A percentile compares a stretch with the other conserved stretches of the same genome.
These are phyloP conservation scores for Cosmia pyralina DNA, from an alignment of 2,888 invertebrate genomes.

Conservation along the genomic window DNA sequence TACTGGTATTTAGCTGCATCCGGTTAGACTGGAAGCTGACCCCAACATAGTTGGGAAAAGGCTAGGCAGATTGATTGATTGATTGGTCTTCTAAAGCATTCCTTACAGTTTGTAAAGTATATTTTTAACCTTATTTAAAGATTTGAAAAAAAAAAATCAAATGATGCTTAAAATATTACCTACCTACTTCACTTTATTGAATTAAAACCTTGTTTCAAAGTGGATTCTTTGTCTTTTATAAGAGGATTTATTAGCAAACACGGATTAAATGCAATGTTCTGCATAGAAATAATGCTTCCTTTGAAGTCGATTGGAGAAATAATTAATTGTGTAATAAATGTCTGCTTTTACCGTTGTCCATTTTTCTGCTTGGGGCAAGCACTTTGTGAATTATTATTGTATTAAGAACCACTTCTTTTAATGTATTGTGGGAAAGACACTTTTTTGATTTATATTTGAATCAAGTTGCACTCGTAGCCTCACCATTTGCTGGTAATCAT, in stretches of 20 bases:
- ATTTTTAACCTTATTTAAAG: no score
- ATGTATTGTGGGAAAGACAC: no score
- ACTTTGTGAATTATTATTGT: not conserved
- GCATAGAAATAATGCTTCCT: constrained; percentile 4
- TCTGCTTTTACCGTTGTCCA: not conserved
- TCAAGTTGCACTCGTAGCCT: not conserved
- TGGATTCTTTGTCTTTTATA: not conserved
- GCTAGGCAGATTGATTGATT: no score
- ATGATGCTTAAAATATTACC: no score
- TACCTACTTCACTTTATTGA: not conserved
- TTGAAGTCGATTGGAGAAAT: not conserved
- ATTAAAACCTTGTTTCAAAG: not conserved
- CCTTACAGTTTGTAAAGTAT: no score
- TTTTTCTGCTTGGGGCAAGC: not conserved
- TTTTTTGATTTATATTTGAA: not conserved
- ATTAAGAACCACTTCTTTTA: not conserved
- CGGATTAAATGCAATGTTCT: not conserved
- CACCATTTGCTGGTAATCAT: not conserved
- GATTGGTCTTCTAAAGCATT: no score
- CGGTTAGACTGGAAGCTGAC: no score
- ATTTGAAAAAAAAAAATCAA: no score
- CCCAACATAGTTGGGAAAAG: no score
- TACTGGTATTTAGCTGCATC: no score
- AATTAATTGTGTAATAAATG: constrained; percentile 8
- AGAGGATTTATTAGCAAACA: not conserved